These are phyloP conservation scores for Nasonia oneida DNA, from an alignment of 2,888 invertebrate genomes.

Conservation along the genomic window DNA sequence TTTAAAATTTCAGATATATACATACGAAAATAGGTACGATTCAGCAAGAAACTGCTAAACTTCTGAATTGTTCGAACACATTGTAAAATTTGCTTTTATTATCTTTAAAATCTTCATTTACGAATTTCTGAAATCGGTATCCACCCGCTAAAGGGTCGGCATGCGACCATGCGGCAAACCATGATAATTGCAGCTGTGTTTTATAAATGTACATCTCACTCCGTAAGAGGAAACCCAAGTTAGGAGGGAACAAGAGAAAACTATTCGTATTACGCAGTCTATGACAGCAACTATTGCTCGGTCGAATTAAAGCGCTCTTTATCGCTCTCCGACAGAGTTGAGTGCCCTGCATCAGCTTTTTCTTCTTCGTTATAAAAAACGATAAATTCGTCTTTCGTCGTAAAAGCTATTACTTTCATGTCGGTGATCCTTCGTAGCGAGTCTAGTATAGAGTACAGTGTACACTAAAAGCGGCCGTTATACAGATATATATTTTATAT, in stretches of 20 bases:
- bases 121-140: conserved; percentile 1
- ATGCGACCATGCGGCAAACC: background rate
- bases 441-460: conserved; percentile 4
- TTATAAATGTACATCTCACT: conserved; percentile 16
- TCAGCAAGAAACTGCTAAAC: background rate
- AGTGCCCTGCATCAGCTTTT: background rate
- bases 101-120: background rate
- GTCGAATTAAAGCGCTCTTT: conserved; percentile 43
- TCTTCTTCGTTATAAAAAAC: background rate
- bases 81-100: background rate
- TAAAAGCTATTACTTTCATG: conserved; percentile 56
- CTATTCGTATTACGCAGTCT: conserved; percentile 61
- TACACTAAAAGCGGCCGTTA: background rate
- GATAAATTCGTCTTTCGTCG: background rate
- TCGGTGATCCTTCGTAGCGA: background rate
- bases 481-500: background rate
- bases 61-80: background rate
- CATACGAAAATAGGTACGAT: background rate
- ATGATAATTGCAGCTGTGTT: conserved; percentile 1
- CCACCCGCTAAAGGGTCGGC: background rate
- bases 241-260: conserved; percentile 3
- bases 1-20: background rate
- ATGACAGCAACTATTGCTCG: conserved; percentile 55
- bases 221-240: background rate
- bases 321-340: conserved; percentile 28